Conservation (phyloP, 2,113 vertebrate genomes). For the Saccopteryx bilineata region DNA sequence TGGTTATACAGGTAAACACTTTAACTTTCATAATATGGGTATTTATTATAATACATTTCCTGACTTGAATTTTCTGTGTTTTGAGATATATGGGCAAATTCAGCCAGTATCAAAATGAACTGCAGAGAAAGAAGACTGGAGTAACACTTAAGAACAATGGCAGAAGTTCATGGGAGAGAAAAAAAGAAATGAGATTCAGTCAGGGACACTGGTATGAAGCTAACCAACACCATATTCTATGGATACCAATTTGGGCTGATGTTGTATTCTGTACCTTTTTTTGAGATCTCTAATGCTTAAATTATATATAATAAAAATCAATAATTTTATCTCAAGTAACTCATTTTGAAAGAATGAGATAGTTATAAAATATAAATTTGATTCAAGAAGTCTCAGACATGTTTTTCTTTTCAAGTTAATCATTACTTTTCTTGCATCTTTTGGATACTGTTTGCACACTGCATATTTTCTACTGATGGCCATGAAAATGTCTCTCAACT, state of each 20-base stretch:
- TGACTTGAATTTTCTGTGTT: slow-evolving; percentile 6
- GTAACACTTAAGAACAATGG: not conserved
- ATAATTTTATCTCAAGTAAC: not conserved
- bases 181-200: not conserved
- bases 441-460: not conserved
- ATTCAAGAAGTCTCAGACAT: slow-evolving; percentile 22
- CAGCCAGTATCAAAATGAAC: not conserved
- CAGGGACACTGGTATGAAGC: not conserved
- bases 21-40: not conserved
- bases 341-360: not conserved
- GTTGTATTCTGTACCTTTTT: not conserved
- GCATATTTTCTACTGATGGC: not conserved
- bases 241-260: not conserved
- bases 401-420: not conserved
- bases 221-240: not conserved
- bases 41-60: not conserved
- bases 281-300: slow-evolving; percentile 3
- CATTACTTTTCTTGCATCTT: not conserved
- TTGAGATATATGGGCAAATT: not conserved
- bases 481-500: not conserved
- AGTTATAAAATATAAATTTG: not conserved
- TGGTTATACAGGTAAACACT: not conserved
- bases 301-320: not conserved
- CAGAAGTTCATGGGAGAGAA: not conserved
- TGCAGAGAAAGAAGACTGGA: not conserved